Evolutionary conservation across 2,113 vertebrate species (phyloP), one percentile per base, ranked within the genome.

Genomic region (Ageneiosus marmoratus): DNA sequence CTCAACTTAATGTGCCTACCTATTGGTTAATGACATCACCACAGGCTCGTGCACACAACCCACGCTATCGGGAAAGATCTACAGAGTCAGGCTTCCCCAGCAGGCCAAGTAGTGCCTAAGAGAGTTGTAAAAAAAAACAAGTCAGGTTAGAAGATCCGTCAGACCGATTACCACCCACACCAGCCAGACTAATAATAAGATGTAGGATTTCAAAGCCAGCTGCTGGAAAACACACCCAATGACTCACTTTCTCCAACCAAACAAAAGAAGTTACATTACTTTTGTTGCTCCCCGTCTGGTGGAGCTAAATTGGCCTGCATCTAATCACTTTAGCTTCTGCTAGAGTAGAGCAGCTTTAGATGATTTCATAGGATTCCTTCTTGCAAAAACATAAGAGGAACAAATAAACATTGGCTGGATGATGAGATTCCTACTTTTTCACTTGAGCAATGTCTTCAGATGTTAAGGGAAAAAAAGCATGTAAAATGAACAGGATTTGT

Each of bases 111-210:
- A 41, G n/a, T n/a, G n/a, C n/a, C n/a, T n/a, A n/a, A n/a, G n/a
- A n/a, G n/a, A n/a, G n/a, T 56, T 77, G 41, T 16, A 32, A 53
- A 85, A 85, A 75, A 41, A 41, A 41, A 41, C 37, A 10, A 24
- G 7, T 83, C 77, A 69, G 60, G 77, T 80, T 82, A 67, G 85
- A 83, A 85, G 80, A 79, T 88, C 83, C 60, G 2, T 63, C 34
- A 46, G 37, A 3, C 53, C 41, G 79, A 88, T 82, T 85, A 67
- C 55, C 65, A 46, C 77, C 73, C 77, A 60, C 34, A 18, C 41
- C 83, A 80, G 41, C 32, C 24, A 65, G 77, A 24, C 72, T 83
- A 85, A 53, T 83, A 80, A 53, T 41, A 20, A 20, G n/a, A 79
- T 11, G 62, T 51, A 41, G 62, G 32, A 67, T 80, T 70, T 74